phyloP scores from a whole-genome alignment of 2,888 invertebrate genomes.

The Dendrolimus houi region DNA sequence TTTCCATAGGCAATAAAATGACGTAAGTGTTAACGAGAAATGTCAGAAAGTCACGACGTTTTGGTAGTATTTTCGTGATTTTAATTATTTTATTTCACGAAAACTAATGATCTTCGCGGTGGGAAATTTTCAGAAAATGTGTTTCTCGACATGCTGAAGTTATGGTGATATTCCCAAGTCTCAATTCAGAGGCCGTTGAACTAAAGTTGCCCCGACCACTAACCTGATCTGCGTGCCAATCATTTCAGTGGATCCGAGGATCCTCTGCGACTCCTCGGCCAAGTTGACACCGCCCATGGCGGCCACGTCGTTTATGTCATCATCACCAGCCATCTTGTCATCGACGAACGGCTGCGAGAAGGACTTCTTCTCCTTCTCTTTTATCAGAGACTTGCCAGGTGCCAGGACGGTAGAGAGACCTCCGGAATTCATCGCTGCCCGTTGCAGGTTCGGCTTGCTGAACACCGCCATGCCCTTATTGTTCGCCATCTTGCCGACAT shows the following conservation, averaged over 20 bases:
- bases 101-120: no score
- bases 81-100: no score
- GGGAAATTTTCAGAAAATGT: no score
- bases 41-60: no score
- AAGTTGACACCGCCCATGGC: constrained; percentile 99
- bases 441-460: constrained; percentile 45
- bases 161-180: no score
- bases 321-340: constrained; percentile 85
- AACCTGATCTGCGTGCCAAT: constrained; percentile 88
- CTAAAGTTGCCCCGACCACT: no score
- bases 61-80: no score
- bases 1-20: no score
- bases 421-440: constrained; percentile 37
- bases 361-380: constrained; percentile 86
- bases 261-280: constrained; percentile 96
- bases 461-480: constrained; percentile 69
- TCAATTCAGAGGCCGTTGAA: no score
- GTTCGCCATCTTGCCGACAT: constrained; percentile 45
- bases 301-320: constrained; percentile 98
- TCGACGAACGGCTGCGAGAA: constrained; percentile 49
- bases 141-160: no score
- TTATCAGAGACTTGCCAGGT: constrained; percentile 78
- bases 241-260: constrained; percentile 92
- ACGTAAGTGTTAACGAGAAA: no score
- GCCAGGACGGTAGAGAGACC: constrained; percentile 54